Base-by-base conservation (phyloP, 2,113 vertebrate species). In the Rhinopomastus cyanomelas region DNA sequence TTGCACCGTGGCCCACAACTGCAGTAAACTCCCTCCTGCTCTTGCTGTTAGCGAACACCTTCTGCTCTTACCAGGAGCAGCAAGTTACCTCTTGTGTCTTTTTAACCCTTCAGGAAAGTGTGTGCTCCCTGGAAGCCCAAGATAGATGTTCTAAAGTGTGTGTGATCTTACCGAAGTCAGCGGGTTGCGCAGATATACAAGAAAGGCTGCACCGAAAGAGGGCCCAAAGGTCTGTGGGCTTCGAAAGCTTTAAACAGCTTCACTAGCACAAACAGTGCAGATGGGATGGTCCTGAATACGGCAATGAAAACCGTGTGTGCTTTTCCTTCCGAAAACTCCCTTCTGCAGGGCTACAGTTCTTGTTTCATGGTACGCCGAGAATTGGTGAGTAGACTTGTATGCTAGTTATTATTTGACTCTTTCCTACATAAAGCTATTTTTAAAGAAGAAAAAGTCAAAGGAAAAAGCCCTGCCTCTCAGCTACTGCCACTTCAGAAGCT, bases 241-340 rank as follows among this genome's bases (percentile, higher is more conserved):
- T 88, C 62, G 72, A 74, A 89, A 61, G 25, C 78, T 93, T 92
- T 92, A 72, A 92, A 56, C 17, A 51, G 86, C 53, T 84, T 65
- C 76, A 25, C 37, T 59, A 80, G 60, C 4, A 64, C 17, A 29
- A 76, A 37, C 19, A 11, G 11, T 67, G 60, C 51, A 85, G 55
- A 2, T 36, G 62, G 88, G 84, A 69, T 42, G 48, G 61, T n/a
- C 56, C 61, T 62, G 32, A 87, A 61, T 53, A 37, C 44, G 65
- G 61, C 56, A 85, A 42, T 23, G 72, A 42, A 87, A 80, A 42
- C 8, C 7, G 32, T 12, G 60, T 11, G 29, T 73, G 52, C 34
- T 75, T 83, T 71, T 75, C 62, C 60, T 89, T 85, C 75, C 80
- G 42, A 60, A 87, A 79, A 73, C 23, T 46, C 52, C 26, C 26